Conservation (phyloP, 2,113 vertebrate species). For the Psophia crepitans region DNA sequence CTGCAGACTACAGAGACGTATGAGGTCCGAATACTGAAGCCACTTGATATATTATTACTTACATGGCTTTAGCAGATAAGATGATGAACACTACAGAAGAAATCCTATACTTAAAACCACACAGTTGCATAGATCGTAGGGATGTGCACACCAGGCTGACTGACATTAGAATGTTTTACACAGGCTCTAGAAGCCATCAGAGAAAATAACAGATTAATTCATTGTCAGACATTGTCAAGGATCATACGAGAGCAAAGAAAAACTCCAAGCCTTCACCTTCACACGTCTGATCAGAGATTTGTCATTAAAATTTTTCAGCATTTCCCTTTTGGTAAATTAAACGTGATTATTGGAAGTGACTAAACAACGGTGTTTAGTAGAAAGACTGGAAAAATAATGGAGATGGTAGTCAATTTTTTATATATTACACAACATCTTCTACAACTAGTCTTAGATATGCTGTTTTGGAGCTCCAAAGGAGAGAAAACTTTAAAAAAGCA, state of each 20-base stretch:
- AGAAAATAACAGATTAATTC: background rate
- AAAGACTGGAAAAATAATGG: background rate
- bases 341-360: background rate
- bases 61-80: background rate
- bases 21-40: background rate
- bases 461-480: background rate
- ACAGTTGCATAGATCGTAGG: background rate
- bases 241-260: background rate
- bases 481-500: background rate
- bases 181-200: background rate
- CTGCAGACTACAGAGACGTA: background rate
- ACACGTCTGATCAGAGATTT: background rate
- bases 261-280: background rate
- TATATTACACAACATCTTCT: background rate
- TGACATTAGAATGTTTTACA: background rate
- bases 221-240: background rate
- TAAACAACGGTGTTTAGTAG: background rate
- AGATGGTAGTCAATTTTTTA: background rate
- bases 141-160: background rate
- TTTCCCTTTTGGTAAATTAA: background rate
- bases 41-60: background rate
- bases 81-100: background rate
- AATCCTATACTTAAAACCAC: background rate
- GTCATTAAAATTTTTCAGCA: background rate
- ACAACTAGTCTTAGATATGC: background rate